A percentile compares a stretch with the other conserved stretches of the same genome.
Conservation (phyloP, 2,113 vertebrate genomes). For the Rhodinocichla rosea region DNA sequence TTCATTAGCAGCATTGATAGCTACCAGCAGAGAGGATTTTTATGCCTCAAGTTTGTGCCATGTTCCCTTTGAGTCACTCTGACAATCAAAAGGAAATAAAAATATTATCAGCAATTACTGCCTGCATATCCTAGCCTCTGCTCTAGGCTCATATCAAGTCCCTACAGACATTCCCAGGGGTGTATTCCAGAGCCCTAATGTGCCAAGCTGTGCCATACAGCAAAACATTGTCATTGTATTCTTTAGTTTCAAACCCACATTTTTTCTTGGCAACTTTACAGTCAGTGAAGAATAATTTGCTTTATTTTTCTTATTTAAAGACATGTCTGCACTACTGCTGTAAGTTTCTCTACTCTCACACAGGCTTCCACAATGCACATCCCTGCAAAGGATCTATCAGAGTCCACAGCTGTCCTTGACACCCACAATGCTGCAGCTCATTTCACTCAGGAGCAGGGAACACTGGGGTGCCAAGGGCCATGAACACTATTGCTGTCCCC, state of each 20-base stretch:
- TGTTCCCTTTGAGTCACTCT: neutral
- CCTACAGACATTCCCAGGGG: neutral
- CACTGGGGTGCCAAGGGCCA: neutral
- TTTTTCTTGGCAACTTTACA: neutral
- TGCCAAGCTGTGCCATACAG: neutral
- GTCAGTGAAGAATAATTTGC: neutral
- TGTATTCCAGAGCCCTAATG: neutral
- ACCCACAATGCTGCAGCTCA: neutral
- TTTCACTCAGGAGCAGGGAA: neutral
- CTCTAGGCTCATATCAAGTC: neutral
- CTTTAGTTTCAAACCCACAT: neutral
- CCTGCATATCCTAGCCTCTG: neutral
- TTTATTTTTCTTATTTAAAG: neutral
- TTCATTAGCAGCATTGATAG: neutral
- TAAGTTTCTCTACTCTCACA: neutral
- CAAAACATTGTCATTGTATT: neutral
- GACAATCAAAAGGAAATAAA: neutral
- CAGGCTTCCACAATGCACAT: neutral
- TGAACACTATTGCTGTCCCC: neutral
- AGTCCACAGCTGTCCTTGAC: neutral
- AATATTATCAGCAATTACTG: neutral
- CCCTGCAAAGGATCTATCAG: neutral
- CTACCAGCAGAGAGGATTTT: constrained; percentile 10
- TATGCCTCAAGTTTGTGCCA: neutral
- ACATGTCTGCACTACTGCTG: neutral